Evolutionary conservation across 2,113 vertebrate species (phyloP).

Genomic region (Phaethornis superciliosus): DNA sequence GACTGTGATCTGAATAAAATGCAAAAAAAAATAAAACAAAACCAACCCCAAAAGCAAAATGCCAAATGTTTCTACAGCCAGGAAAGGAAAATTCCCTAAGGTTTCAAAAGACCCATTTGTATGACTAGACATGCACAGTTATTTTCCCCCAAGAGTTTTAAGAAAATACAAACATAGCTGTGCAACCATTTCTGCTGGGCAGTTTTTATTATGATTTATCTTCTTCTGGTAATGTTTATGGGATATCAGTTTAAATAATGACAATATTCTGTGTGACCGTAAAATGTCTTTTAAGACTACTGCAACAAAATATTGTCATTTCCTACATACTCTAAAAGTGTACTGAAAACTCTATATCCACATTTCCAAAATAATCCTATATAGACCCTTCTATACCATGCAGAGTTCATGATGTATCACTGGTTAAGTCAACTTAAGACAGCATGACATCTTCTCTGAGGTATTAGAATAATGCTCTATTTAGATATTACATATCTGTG

Average conservation of each 20-base stretch:
- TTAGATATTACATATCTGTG: background rate
- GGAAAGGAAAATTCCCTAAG: background rate
- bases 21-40: background rate
- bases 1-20: background rate
- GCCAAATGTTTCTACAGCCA: background rate
- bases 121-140: background rate
- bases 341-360: background rate
- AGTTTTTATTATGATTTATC: conserved; percentile 10
- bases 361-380: background rate
- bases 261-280: background rate
- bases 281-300: background rate
- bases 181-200: background rate
- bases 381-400: background rate
- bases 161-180: background rate
- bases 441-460: background rate
- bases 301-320: background rate
- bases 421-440: background rate
- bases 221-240: background rate
- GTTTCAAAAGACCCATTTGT: background rate
- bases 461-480: background rate
- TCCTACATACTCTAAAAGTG: background rate
- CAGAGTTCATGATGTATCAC: background rate
- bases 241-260: background rate
- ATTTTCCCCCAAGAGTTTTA: background rate
- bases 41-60: too few relatives aligned